Base-by-base conservation (phyloP, 53 echinoderm and acorn worm species). In the Arbacia lixula region DNA sequence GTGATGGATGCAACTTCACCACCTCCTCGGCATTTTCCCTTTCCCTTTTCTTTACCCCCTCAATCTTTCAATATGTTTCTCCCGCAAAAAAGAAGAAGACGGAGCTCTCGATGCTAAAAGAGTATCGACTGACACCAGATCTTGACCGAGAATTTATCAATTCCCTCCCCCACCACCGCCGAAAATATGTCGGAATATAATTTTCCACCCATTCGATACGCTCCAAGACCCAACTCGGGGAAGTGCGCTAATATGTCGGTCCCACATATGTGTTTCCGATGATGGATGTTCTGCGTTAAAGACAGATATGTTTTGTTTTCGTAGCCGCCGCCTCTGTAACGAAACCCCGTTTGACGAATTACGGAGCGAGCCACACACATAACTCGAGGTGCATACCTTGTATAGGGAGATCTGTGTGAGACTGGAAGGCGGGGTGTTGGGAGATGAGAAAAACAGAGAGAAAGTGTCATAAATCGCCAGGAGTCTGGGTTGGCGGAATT, bases 291-390 rank as follows among this genome's bases (percentile, higher is more conserved):
- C 37, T 36, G 78, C 78, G 78, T 56, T 60, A 38, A 77, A 77
- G 78, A 77, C 58, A 77, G 78, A 77, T 77, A 77, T 58, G 78
- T 77, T 77, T 77, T 77, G 78, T 77, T 77, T 77, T 32, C 40
- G 78, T 77, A 57, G 78, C 78, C 78, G 78, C 78, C 78, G 58
- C 56, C 78, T 36, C 25, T 77, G 78, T 77, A 77, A 77, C 78
- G 39, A 58, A 77, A 77, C 38, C 78, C 78, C 36, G 58, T 74
- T 74, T 42, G 51, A 34, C 19, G 74, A 74, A 74, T 74, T 74
- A 74, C 74, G 3, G 43, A 52, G 51, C 26, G 74, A 74, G 74
- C 74, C 74, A 74, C 74, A 74, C 74, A 74, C 74, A 74, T n/a
- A 66, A 41, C 33, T 22, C 36, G 66, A 22, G 20, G 9, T 66